phyloP scores from a whole-genome alignment of 2,888 invertebrate genomes.

The Norana najaformis region DNA sequence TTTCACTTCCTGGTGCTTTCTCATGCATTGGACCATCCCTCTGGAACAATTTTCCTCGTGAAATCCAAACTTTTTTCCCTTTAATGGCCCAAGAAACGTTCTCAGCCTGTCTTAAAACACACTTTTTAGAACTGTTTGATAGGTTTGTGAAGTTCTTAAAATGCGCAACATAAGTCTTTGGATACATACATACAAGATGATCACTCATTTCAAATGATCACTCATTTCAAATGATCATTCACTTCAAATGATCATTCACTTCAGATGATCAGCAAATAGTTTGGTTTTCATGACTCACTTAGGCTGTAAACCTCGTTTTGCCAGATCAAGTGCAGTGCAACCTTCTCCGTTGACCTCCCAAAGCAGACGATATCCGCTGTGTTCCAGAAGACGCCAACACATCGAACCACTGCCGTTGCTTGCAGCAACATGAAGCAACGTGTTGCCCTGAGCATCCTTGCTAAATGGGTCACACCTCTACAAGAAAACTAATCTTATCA shows the following conservation, averaged over 20 bases:
- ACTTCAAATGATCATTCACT: neutral
- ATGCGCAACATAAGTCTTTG: too few species aligned
- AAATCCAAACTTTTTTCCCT: too few species aligned
- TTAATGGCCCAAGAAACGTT: too few species aligned
- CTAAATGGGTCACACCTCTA: conserved; percentile 53
- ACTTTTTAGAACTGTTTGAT: too few species aligned
- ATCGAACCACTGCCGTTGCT: conserved; percentile 51
- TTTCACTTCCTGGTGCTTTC: too few species aligned
- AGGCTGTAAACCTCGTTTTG: conserved; percentile 24
- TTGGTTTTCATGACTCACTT: conserved; percentile 32
- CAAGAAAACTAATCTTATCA: conserved; percentile 27
- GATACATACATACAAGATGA: too few species aligned
- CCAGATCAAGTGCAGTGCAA: conserved; percentile 50
- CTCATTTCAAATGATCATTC: neutral
- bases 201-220: neutral
- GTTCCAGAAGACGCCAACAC: conserved; percentile 53
- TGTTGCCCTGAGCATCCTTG: conserved; percentile 53
- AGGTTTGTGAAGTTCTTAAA: too few species aligned
- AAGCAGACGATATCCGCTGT: conserved; percentile 48
- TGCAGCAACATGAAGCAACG: conserved; percentile 55
- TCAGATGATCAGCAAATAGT: neutral
- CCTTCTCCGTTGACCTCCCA: conserved; percentile 52
- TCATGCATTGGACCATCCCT: too few species aligned
- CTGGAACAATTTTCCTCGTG: too few species aligned
- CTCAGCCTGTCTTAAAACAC: too few species aligned